phyloP scores from a whole-genome alignment of 23 tunicate genomes.

The Botrylloides violaceus region DNA sequence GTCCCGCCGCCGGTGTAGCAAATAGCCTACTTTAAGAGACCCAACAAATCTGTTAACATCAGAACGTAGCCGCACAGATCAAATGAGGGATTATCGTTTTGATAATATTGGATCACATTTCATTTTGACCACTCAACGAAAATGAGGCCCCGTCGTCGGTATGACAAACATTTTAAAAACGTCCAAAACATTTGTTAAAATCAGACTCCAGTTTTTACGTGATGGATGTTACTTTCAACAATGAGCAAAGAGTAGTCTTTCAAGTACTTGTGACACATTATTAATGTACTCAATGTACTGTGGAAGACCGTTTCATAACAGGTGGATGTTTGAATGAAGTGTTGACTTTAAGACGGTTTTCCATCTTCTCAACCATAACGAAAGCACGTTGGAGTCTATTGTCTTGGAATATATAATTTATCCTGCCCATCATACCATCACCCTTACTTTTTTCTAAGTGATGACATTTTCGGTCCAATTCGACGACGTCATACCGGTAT shows the following conservation, averaged over 20 bases:
- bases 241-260: not conserved
- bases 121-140: not conserved
- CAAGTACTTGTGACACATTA: conserved; percentile 1
- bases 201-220: not conserved
- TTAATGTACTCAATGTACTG: not conserved
- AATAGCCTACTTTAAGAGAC: too few relatives aligned
- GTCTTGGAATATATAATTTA: not conserved
- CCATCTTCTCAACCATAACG: not conserved
- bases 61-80: too few relatives aligned
- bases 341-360: not conserved
- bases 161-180: not conserved
- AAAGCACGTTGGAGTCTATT: conserved; percentile 1
- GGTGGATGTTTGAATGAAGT: not conserved
- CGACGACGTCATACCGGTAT: conserved; percentile 16
- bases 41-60: too few relatives aligned
- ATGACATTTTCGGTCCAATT: not conserved
- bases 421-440: not conserved
- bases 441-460: not conserved
- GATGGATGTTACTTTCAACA: not conserved
- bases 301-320: not conserved
- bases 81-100: too few relatives aligned
- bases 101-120: too few relatives aligned
- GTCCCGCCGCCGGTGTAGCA: too few relatives aligned
- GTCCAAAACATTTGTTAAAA: not conserved
- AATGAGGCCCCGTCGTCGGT: not conserved